Percentiles rank a stretch among this genome's conserved stretches.
phyloP scores from a whole-genome alignment of 2,797 vertebrate species.

The Melanogrammus aeglefinus region DNA sequence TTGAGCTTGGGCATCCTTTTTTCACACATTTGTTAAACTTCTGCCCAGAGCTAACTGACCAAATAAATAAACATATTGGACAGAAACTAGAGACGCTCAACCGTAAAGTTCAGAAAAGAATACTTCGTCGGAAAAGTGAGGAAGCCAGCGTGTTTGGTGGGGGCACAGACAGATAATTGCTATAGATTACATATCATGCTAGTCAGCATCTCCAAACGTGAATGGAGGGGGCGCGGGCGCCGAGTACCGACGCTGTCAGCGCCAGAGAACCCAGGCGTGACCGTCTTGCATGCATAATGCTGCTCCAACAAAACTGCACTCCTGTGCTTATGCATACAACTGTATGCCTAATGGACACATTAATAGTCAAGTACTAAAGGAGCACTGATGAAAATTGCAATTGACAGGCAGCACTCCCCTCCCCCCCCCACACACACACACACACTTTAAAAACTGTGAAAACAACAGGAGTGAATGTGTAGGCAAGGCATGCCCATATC shows the following conservation, averaged over 20 bases:
- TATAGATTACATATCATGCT: neutral
- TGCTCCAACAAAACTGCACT: neutral
- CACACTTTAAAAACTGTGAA: constrained; percentile 22
- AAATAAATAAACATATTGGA: neutral
- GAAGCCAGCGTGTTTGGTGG: neutral
- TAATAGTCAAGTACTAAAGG: constrained; percentile 29
- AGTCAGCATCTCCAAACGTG: neutral
- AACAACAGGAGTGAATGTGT: constrained; percentile 44
- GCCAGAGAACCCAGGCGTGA: neutral
- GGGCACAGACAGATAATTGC: neutral
- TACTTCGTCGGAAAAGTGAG: neutral
- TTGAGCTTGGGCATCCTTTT: neutral
- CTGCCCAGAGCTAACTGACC: neutral
- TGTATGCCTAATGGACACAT: constrained; percentile 25
- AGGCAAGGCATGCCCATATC: constrained; percentile 48
- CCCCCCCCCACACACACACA: no score
- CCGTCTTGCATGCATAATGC: neutral
- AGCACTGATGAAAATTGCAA: constrained; percentile 46
- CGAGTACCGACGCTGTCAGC: neutral
- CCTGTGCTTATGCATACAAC: constrained; percentile 2
- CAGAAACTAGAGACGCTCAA: neutral
- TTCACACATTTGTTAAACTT: neutral
- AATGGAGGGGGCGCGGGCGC: neutral
- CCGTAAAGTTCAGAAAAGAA: neutral
- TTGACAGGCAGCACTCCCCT: constrained; percentile 44